Base-by-base conservation (phyloP, 2,888 invertebrate species). In the Lithophane semibrunnea region DNA sequence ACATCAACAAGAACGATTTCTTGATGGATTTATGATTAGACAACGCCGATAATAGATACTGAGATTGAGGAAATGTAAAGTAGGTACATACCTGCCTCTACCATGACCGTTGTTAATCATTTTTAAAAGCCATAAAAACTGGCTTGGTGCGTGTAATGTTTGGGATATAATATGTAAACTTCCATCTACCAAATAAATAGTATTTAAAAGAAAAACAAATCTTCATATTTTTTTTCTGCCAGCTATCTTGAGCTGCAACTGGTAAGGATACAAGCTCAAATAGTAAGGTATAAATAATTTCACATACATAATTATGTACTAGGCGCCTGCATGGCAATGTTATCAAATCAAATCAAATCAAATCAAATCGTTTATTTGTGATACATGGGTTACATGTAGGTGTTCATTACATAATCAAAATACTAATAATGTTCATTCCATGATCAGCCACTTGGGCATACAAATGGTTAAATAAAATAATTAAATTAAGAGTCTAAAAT, bases 21-120 rank as follows among this genome's bases (percentile, higher is more conserved):
- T 13, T 69, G 72, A 75, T 73, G 74, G 72, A 70, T 85, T 74
- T 82, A 67, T 69, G 70, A 76, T 80, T 81, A 80, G 18, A 73
- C 73, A 49, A 70, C 63, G 72, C 65, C 74, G 49, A 24, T 77
- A 75, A 71, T 83, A 83, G 77, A 82, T 44, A 37, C 68, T 44
- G 69, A 24, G 21, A 80, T 75, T 69, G 52, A 64, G 72, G 63
- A 58, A 80, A 70, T 49, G 21, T 69, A 75, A 75, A 66, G 47
- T 69, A 75, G 52, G 37, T 37, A 37, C 37, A 18, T 52, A 52
- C 65, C 73, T 82, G 58, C 16, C 66, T 13, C 4, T 24, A 44
- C 16, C 44, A n/a, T 65, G 67, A 66, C 29, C 68, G 65, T 37
- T 61, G 58, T 69, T 63, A 67, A 73, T 80, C 44, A 75, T 73